Percentiles rank a stretch among this genome's conserved stretches.
Evolutionary conservation across 2,797 vertebrate genomes (phyloP).

Genomic region (Chromis chromis): DNA sequence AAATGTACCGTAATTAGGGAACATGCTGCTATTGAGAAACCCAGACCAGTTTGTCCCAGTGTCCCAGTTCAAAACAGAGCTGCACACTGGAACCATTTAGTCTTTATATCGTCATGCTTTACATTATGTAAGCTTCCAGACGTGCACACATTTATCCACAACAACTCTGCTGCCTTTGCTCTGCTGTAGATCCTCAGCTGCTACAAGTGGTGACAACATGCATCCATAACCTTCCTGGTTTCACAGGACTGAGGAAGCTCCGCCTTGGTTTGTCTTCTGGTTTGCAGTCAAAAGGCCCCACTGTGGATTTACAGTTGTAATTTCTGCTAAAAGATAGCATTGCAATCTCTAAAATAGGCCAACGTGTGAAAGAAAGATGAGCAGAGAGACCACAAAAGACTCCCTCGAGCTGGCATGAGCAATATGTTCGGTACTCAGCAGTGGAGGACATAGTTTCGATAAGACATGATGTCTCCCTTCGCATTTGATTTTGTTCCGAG

Average conservation of each 20-base stretch:
- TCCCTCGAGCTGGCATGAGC: conserved; percentile 5
- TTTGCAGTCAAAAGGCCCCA: not conserved
- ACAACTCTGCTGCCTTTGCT: not conserved
- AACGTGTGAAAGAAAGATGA: conserved; percentile 4
- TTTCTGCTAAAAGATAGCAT: not conserved
- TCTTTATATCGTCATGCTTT: not conserved
- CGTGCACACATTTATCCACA: not conserved
- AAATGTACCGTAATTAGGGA: too few relatives aligned
- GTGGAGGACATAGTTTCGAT: conserved; percentile 21
- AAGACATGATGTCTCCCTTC: conserved; percentile 36
- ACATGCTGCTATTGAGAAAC: not conserved
- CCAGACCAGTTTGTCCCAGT: not conserved
- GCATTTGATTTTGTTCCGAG: conserved; percentile 39
- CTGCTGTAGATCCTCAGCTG: not conserved
- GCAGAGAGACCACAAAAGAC: conserved; percentile 12
- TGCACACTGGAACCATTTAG: not conserved
- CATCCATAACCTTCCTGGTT: not conserved
- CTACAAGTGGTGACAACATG: not conserved
- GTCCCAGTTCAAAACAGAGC: not conserved
- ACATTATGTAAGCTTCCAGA: conserved; percentile 8
- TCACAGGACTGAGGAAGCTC: not conserved
- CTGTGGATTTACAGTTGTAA: conserved; percentile 14
- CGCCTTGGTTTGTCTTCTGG: conserved; percentile 7
- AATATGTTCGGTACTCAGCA: conserved; percentile 20
- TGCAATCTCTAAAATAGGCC: conserved; percentile 11